Evolutionary conservation across 2,113 vertebrate genomes (phyloP), one percentile per base, ranked within the genome.

Genomic region (Macrotus californicus): DNA sequence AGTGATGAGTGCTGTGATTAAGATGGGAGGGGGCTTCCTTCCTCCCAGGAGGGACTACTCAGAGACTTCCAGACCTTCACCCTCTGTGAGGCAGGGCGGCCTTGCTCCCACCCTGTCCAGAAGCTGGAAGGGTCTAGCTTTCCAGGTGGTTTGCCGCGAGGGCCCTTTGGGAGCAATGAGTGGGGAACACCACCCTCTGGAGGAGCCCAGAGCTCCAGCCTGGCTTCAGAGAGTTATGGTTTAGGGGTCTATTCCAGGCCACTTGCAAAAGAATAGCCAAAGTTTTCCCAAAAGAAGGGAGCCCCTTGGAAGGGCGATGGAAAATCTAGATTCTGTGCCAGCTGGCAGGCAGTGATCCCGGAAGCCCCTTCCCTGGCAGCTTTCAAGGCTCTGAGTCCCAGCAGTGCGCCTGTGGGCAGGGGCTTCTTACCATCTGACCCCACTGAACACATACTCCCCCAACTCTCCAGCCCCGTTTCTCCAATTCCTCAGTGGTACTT

Each of bases 1-100:
- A 22, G 77, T 9, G 0, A 2, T 89, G 93, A 80, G 94, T 87
- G 70, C 90, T 93, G 43, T 89, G 39, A 86, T 91, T 95, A 95
- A 86, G 39, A 19, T 41, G 91, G 90, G 95, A 94, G 86, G 82
- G 61, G 39, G 84, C 67, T 34, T 87, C 67, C 73, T 91, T 94
- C 80, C 64, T 85, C 59, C 15, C 22, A 13, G 39, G 46, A 96
- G 84, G 67, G 69, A 69, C 64, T 22, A 3, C 12, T 41, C 21
- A 39, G 92, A 36, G 56, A n/a, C 67, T 16, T 72, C 41, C 34
- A 64, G 46, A 16, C 56, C 84, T 80, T 56, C 18, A 22, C 34
- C 66, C 12, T 46, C 70, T 24, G 41, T 0, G 6, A 90, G n/a
- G 82, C 24, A 3, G 11, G 15, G 10, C 75, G 69, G 34, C 13